Evolutionary conservation across 2,113 vertebrate species (phyloP).

Genomic region (Cephalopterus ornatus): DNA sequence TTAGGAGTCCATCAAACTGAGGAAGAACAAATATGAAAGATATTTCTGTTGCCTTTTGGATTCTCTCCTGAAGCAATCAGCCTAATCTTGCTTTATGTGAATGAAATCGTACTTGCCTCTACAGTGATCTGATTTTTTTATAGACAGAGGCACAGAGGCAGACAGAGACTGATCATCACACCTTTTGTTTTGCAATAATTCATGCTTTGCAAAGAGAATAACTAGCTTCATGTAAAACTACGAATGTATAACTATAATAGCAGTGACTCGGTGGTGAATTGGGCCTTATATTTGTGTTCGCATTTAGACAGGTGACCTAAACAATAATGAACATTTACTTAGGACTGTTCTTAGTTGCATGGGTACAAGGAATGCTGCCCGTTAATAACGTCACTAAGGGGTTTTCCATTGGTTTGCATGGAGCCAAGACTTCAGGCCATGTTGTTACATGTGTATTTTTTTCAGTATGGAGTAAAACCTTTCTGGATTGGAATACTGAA

Average conservation of each 20-base stretch:
- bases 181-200: not conserved
- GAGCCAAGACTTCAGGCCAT: not conserved
- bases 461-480: not conserved
- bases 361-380: not conserved
- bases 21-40: not conserved
- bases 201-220: not conserved
- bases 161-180: not conserved
- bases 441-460: not conserved
- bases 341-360: not conserved
- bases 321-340: not conserved
- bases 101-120: not conserved
- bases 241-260: not conserved
- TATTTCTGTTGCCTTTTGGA: not conserved
- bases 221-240: not conserved
- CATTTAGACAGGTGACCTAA: not conserved
- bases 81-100: not conserved
- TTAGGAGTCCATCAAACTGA: not conserved
- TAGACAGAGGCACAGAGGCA: not conserved
- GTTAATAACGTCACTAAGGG: not conserved
- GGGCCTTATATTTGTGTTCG: not conserved
- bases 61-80: not conserved
- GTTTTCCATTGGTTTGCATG: not conserved
- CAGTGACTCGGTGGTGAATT: not conserved
- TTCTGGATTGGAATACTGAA: not conserved
- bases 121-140: not conserved